phyloP scores from a whole-genome alignment of 2,797 vertebrate genomes.

The Phataginus tetradactyla region DNA sequence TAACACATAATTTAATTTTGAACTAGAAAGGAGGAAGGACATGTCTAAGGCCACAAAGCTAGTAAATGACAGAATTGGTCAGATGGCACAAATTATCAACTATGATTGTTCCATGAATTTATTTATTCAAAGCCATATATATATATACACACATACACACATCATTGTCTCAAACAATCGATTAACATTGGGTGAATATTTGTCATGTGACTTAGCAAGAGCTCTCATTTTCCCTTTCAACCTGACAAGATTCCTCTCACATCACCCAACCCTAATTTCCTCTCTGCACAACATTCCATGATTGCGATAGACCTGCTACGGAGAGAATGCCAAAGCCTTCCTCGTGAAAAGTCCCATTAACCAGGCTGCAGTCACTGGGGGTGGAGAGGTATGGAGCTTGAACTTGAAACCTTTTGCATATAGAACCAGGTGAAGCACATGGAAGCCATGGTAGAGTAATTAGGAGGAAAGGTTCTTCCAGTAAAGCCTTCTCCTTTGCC shows the following conservation, averaged over 20 bases:
- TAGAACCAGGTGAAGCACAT: neutral
- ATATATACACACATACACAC: neutral
- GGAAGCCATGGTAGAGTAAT: neutral
- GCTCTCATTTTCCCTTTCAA: constrained; percentile 38
- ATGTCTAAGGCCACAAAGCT: neutral
- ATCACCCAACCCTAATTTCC: neutral
- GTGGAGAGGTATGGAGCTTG: neutral
- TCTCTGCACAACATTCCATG: neutral
- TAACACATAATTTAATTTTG: neutral
- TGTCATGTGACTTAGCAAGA: neutral
- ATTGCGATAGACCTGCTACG: neutral
- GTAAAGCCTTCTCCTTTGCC: constrained; percentile 41
- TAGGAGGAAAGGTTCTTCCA: neutral
- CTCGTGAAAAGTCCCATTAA: neutral
- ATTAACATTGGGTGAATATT: neutral
- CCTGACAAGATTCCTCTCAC: neutral
- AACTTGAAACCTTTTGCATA: neutral
- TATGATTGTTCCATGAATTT: neutral
- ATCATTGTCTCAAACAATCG: neutral
- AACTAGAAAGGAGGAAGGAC: neutral
- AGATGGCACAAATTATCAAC: neutral
- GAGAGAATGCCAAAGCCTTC: neutral
- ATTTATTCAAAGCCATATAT: neutral
- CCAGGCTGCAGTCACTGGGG: neutral
- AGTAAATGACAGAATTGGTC: neutral